Evolutionary conservation across 1,140 invertebrate genomes (phyloP).

Genomic region (Spodoptera frugiperda): DNA sequence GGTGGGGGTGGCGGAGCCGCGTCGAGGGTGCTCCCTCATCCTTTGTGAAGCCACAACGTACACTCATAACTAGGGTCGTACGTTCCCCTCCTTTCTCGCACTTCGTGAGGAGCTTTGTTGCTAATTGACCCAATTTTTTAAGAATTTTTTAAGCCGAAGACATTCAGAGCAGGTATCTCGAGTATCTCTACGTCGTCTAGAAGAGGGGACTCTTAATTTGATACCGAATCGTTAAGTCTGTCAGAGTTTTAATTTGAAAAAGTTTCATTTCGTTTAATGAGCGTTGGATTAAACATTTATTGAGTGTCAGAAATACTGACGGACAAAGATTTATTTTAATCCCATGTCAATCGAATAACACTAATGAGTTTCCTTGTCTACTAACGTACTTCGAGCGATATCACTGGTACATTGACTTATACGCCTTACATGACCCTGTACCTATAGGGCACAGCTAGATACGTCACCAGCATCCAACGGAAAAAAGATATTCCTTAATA

Average conservation of each 20-base stretch:
- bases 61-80: constrained; percentile 60
- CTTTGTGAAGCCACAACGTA: constrained; percentile 69
- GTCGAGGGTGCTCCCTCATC: constrained; percentile 70
- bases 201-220: constrained; percentile 63
- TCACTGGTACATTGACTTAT: too few species aligned
- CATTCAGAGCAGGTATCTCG: constrained; percentile 44
- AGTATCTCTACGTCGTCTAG: constrained; percentile 49
- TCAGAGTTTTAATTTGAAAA: constrained; percentile 45
- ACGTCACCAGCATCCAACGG: constrained; percentile 27
- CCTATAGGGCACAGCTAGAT: constrained; percentile 42
- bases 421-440: neutral
- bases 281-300: constrained; percentile 18
- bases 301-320: neutral
- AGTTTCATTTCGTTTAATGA: constrained; percentile 44
- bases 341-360: neutral
- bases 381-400: too few species aligned
- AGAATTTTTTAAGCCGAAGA: constrained; percentile 61
- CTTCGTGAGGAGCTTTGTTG: constrained; percentile 68
- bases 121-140: constrained; percentile 82
- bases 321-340: neutral
- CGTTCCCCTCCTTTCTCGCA: constrained; percentile 62
- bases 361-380: neutral
- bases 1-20: constrained; percentile 61
- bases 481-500: constrained; percentile 49
- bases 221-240: constrained; percentile 63